Percentiles rank a stretch among this genome's conserved stretches.
Conservation (phyloP, 2,797 vertebrate species). For the Lophius americanus region DNA sequence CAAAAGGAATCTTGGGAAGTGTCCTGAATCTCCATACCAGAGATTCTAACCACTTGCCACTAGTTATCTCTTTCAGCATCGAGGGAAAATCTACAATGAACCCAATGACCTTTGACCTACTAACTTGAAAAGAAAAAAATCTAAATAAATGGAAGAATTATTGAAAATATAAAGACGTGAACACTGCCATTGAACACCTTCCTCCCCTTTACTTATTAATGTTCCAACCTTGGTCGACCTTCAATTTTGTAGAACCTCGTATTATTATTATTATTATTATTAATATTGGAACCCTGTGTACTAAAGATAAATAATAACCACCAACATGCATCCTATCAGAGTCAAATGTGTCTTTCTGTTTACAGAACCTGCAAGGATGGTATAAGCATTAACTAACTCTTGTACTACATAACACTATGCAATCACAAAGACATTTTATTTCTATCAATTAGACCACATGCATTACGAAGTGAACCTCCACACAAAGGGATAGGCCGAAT, state of each 20-base stretch:
- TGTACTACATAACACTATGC: too few species aligned
- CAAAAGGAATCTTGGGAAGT: not conserved
- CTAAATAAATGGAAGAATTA: not conserved
- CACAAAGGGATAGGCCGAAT: constrained; percentile 66
- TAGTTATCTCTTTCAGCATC: too few species aligned
- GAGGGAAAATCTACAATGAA: not conserved
- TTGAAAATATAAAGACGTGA: not conserved
- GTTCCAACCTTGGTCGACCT: not conserved
- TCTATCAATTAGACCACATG: not conserved
- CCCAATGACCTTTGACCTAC: constrained; percentile 10
- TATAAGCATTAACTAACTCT: not conserved
- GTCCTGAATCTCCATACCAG: constrained; percentile 5
- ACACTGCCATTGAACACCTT: not conserved
- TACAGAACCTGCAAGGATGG: not conserved
- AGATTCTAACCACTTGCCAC: not conserved
- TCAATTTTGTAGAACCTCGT: not conserved
- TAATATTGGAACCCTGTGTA: constrained; percentile 7
- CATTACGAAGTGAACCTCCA: constrained; percentile 4
- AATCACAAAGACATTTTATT: too few species aligned
- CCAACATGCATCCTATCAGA: not conserved
- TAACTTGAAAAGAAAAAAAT: not conserved
- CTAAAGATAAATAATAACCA: constrained; percentile 7
- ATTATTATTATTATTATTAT: not conserved
- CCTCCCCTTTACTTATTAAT: not conserved
- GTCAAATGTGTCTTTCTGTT: not conserved